phyloP scores from a whole-genome alignment of 2,113 vertebrate species.

The Baryphthengus martii region DNA sequence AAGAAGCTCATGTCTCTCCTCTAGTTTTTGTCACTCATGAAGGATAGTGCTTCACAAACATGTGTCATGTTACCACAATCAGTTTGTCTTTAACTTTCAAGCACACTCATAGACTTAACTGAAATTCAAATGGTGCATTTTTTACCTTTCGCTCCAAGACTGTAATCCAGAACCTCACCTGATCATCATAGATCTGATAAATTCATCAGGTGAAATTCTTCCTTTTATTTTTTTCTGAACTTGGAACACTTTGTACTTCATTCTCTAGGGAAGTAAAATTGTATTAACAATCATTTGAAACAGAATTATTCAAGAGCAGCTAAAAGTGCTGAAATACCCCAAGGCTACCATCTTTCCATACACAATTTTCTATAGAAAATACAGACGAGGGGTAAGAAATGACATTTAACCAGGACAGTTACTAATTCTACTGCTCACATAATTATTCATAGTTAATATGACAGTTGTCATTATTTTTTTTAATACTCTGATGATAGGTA shows the following conservation, averaged over 20 bases:
- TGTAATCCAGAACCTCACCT: neutral
- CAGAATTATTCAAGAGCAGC: neutral
- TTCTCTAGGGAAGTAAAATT: neutral
- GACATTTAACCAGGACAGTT: neutral
- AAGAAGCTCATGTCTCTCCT: neutral
- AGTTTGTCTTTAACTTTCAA: neutral
- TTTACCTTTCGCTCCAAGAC: neutral
- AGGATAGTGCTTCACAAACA: neutral
- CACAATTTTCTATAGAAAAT: neutral
- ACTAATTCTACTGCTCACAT: neutral
- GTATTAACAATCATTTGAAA: neutral
- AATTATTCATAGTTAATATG: neutral
- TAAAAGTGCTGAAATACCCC: neutral
- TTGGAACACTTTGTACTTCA: neutral
- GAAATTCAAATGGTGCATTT: neutral
- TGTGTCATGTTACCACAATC: accelerated
- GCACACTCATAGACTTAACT: neutral
- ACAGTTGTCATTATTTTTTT: neutral
- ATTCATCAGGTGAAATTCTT: neutral
- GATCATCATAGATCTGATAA: neutral
- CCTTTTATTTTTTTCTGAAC: neutral
- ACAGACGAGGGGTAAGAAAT: neutral
- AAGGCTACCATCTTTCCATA: neutral
- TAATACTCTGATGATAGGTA: neutral
- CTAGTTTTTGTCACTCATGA: neutral